These are phyloP conservation scores for Percopsis omiscomaycus DNA, from an alignment of 2,797 vertebrate genomes.

Conservation along the genomic window DNA sequence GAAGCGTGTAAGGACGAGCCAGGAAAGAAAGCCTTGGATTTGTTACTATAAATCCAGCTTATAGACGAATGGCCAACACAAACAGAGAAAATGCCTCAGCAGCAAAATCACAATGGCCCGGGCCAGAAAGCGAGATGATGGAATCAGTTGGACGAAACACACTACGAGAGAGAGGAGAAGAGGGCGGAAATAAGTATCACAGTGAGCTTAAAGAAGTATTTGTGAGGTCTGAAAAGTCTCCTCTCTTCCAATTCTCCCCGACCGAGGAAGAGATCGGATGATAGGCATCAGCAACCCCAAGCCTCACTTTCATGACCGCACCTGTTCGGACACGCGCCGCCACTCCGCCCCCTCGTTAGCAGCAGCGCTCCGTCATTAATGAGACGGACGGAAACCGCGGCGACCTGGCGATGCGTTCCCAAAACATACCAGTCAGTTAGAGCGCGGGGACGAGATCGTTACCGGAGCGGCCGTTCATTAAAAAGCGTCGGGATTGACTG, in stretches of 20 bases:
- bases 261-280: background rate
- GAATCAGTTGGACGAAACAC: conserved; percentile 32
- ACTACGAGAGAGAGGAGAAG: conserved; percentile 45
- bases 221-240: no score
- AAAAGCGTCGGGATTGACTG: conserved; percentile 48
- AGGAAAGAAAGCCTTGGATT: conserved; percentile 63
- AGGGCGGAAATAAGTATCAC: conserved; percentile 16
- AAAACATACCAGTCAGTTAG: conserved; percentile 69
- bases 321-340: conserved; percentile 55
- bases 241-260: background rate
- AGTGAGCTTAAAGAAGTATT: no score
- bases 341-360: conserved; percentile 43
- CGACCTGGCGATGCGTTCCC: conserved; percentile 60
- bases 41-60: conserved; percentile 64
- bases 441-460: conserved; percentile 59
- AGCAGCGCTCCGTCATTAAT: conserved; percentile 51
- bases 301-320: conserved; percentile 48
- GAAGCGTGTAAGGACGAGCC: conserved; percentile 47
- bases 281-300: conserved; percentile 36
- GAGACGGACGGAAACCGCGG: conserved; percentile 48
- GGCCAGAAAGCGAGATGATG: conserved; percentile 33
- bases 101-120: conserved; percentile 58
- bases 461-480: conserved; percentile 63
- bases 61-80: conserved; percentile 58
- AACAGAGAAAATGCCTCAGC: conserved; percentile 62